These are phyloP conservation scores for Catharus ustulatus DNA, from an alignment of 2,797 vertebrate genomes.

Conservation along the genomic window DNA sequence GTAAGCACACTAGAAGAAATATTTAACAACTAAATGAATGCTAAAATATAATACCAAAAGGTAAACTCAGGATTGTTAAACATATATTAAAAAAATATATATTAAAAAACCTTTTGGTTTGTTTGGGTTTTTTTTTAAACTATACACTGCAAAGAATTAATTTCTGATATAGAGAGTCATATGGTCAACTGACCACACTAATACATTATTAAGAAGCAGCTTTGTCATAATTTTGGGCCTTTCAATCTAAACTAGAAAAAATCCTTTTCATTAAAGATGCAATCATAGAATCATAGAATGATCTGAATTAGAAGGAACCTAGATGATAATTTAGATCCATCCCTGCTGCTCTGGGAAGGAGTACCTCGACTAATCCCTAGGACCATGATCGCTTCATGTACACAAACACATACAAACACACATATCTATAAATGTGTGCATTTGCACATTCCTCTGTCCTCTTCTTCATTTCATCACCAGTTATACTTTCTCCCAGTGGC, in stretches of 20 bases:
- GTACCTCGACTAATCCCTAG: background rate
- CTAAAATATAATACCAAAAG: background rate
- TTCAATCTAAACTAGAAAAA: background rate
- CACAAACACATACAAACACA: background rate
- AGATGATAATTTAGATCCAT: background rate
- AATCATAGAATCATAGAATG: background rate
- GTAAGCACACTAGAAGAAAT: background rate
- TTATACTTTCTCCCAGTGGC: background rate
- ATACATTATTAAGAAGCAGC: background rate
- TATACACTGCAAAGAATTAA: background rate
- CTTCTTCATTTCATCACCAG: background rate
- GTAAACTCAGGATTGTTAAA: background rate
- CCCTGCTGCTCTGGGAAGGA: fast-evolving
- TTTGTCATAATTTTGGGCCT: background rate
- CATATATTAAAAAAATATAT: background rate
- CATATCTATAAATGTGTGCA: fast-evolving
- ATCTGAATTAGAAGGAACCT: background rate
- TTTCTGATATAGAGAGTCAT: background rate
- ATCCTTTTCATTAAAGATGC: background rate
- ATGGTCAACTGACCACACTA: background rate
- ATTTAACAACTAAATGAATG: background rate
- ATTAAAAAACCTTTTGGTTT: background rate
- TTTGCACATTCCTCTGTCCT: background rate
- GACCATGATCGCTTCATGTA: background rate
- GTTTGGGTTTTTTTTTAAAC: background rate